A percentile compares a stretch with the other conserved stretches of the same genome.
Conservation (phyloP, 1,140 invertebrate species). For the Ceratina australensis region DNA sequence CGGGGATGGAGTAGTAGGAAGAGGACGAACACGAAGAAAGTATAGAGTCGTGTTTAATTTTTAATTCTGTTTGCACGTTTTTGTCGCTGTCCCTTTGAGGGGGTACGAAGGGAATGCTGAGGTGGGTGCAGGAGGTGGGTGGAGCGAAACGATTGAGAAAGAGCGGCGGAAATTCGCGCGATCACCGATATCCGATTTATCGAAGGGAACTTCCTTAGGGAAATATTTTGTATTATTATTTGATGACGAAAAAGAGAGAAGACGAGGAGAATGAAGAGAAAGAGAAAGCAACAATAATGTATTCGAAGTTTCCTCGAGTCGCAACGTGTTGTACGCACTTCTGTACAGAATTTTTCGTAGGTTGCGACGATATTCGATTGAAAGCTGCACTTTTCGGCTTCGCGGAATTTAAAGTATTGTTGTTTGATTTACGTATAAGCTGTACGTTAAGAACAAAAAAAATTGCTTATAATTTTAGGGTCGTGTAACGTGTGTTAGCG, state of each 20-base stretch:
- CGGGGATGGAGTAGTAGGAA: no score
- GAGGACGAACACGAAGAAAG: not conserved
- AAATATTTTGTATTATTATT: not conserved
- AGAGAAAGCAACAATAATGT: not conserved
- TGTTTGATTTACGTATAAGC: conserved; percentile 70
- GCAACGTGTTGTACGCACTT: conserved; percentile 31
- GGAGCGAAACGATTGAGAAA: not conserved
- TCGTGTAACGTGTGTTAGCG: conserved; percentile 79
- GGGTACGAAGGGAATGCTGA: no score
- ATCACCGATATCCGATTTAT: not conserved
- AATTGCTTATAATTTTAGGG: conserved; percentile 77
- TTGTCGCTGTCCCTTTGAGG: not conserved
- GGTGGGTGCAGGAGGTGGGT: no score
- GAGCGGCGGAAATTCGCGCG: not conserved
- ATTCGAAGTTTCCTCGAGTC: conserved; percentile 24
- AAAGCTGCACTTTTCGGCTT: conserved; percentile 62
- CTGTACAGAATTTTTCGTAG: conserved; percentile 47
- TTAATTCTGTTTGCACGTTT: conserved; percentile 20
- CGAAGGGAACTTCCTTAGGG: no score
- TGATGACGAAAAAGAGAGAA: not conserved
- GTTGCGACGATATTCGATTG: conserved; percentile 30
- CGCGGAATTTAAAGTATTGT: conserved; percentile 72
- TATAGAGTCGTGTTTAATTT: conserved; percentile 22
- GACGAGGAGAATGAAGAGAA: not conserved
- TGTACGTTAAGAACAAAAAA: conserved; percentile 71